A percentile compares a stretch with the other conserved stretches of the same genome.
Evolutionary conservation across 2,797 vertebrate genomes (phyloP).

Genomic region (Labeo calbasu): DNA sequence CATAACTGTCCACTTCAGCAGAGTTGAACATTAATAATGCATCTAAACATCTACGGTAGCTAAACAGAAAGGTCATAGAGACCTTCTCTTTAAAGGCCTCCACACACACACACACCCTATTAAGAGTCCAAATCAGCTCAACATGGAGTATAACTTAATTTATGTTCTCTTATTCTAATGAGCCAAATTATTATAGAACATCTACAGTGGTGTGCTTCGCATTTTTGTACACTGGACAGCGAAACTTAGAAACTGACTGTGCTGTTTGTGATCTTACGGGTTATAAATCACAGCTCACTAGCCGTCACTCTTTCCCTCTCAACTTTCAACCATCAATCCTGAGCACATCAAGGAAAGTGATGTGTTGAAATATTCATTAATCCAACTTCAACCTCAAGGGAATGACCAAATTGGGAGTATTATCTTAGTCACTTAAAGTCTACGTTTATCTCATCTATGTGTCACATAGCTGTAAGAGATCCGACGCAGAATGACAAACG

Average conservation of each 20-base stretch:
- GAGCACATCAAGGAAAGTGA: constrained; percentile 2
- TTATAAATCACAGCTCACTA: constrained; percentile 1
- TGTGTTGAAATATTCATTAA: constrained; percentile 44
- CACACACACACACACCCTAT: background rate
- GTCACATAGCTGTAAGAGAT: constrained; percentile 2
- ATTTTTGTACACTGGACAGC: background rate
- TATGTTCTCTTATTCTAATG: background rate
- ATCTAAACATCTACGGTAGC: constrained; percentile 28
- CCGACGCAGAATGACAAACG: constrained; percentile 6
- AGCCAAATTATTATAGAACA: background rate
- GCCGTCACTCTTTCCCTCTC: constrained; percentile 16
- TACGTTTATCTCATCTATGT: constrained; percentile 35
- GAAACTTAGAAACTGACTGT: background rate
- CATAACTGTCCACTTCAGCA: constrained; percentile 39
- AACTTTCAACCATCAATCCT: constrained; percentile 1
- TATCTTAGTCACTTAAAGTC: constrained; percentile 22
- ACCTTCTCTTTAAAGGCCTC: constrained; percentile 36
- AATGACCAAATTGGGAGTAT: constrained; percentile 18
- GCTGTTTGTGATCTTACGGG: constrained; percentile 16
- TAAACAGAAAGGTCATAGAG: constrained; percentile 49
- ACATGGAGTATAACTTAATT: background rate
- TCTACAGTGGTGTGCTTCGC: background rate
- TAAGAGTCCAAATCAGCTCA: constrained; percentile 1
- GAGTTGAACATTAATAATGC: constrained; percentile 47
- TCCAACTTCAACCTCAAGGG: constrained; percentile 9